Percentiles rank a stretch among this genome's conserved stretches.
These are phyloP conservation scores for Gonioctena quinquepunctata DNA, from an alignment of 1,140 invertebrate genomes.

Conservation along the genomic window DNA sequence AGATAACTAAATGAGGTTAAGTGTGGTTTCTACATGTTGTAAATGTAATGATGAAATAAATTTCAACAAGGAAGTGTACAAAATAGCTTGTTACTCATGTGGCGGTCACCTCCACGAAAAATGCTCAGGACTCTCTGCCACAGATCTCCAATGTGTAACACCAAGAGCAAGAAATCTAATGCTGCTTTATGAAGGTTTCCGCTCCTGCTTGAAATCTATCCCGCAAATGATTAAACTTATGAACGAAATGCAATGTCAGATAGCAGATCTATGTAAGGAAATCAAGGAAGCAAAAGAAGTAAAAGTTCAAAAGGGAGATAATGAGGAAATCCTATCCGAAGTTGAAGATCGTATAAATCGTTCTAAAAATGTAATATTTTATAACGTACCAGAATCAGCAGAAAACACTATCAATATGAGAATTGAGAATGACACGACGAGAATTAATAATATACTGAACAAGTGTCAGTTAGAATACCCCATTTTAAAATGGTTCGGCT, in stretches of 20 bases:
- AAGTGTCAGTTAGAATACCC: neutral
- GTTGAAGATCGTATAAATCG: neutral
- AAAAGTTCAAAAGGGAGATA: neutral
- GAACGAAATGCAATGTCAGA: neutral
- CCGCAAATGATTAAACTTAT: neutral
- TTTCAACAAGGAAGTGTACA: neutral
- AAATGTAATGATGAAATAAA: constrained; percentile 1
- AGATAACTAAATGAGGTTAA: neutral
- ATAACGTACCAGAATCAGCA: neutral
- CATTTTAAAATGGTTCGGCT: neutral
- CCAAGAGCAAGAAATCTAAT: neutral
- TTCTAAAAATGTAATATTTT: neutral
- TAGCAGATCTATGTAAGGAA: constrained; percentile 1
- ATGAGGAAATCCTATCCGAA: neutral
- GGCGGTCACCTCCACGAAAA: neutral
- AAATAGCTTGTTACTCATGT: neutral
- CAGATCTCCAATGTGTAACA: neutral
- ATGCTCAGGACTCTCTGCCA: neutral
- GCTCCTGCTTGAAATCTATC: neutral
- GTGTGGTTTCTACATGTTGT: neutral
- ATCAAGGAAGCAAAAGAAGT: constrained; percentile 1
- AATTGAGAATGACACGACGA: neutral
- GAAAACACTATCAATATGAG: neutral
- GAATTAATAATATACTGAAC: neutral
- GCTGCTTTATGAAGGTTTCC: neutral